Evolutionary conservation across 2,113 vertebrate species (phyloP), one percentile per base, ranked within the genome.

Genomic region (Copsychus sechellarum): DNA sequence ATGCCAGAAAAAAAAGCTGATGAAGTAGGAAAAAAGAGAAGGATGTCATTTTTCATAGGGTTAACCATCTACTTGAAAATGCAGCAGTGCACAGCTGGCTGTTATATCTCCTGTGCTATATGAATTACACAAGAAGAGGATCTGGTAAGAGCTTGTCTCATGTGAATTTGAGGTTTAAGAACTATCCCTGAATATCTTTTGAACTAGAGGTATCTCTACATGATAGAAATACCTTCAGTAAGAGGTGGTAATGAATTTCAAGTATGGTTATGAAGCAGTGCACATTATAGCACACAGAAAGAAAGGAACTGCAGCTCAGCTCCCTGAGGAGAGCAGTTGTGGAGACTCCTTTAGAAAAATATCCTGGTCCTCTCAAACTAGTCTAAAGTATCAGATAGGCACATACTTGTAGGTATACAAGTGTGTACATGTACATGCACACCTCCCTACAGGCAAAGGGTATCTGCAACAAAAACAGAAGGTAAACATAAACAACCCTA

Each of bases 21-120:
- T 38, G 45, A 93, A 86, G 47, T 48, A 88, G 31, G 66, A 61
- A 66, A 81, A 67, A 87, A 87, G 43, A 93, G 33, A 43, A 83
- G 81, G 81, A 61, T 82, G 90, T 92, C 61, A 86, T 86, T 92
- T 96, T 92, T 88, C 86, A 62, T 80, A 66, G 90, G 76, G 83
- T 96, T 96, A 96, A 86, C 67, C 72, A 96, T 74, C 87, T 65
- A 86, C 78, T 94, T 96, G 81, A 88, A 90, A 93, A 83, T 38
- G 40, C 48, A 51, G 33, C 78, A 78, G 34, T 0, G 0, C 64
- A 70, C 60, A 94, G 72, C 51, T 93, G 82, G 47, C n/a, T 73
- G 25, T 80, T 16, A 0, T 56, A 42, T 60, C 58, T 73, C 56
- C 34, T 2, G 1, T 78, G 38, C 38, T 90, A 4, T 78, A 81